Conservation (phyloP, 2,888 invertebrate species). For the Ochropacha duplaris region DNA sequence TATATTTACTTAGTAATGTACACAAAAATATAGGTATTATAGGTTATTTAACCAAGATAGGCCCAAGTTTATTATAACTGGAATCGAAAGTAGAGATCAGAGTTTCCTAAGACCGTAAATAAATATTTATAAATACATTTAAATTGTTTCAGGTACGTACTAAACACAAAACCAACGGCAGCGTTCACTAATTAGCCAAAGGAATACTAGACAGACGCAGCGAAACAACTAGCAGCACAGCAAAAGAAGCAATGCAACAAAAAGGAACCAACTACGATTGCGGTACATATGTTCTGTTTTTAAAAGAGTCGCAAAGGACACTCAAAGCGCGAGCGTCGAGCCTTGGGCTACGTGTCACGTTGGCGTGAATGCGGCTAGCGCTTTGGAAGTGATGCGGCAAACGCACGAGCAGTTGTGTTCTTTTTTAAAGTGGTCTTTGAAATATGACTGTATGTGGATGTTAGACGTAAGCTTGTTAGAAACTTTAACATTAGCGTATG, state of each 20-base stretch:
- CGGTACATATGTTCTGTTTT: slow-evolving; percentile 26
- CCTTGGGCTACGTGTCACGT: slow-evolving; percentile 29
- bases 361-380: slow-evolving; percentile 10
- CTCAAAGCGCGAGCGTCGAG: slow-evolving; percentile 21
- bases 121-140: background rate
- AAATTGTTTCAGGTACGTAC: background rate
- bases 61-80: too few relatives aligned
- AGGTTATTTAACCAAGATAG: too few relatives aligned
- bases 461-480: background rate
- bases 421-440: background rate
- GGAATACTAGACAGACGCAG: background rate
- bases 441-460: background rate
- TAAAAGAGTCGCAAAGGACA: slow-evolving; percentile 35
- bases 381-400: slow-evolving; percentile 2
- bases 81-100: background rate
- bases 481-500: background rate
- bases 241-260: slow-evolving; percentile 2
- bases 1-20: background rate
- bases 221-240: background rate
- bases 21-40: too few relatives aligned
- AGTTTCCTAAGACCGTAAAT: too few relatives aligned
- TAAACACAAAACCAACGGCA: background rate
- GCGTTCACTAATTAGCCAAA: background rate
- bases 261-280: slow-evolving; percentile 15
- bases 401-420: background rate